A percentile compares a stretch with the other conserved stretches of the same genome.
Conservation (phyloP, 2,797 vertebrate genomes). For the Gymnoscopelus braueri region DNA sequence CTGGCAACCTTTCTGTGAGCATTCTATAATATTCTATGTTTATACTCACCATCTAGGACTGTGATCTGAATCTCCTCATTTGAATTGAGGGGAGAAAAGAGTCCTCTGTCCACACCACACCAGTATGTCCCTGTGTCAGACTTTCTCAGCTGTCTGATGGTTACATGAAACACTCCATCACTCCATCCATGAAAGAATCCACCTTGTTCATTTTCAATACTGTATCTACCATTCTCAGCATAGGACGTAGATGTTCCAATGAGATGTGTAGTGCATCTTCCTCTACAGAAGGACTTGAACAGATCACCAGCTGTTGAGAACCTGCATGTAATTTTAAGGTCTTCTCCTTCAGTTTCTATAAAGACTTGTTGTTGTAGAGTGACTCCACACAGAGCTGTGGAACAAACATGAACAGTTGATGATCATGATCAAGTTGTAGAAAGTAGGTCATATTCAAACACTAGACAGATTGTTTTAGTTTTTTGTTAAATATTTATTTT, state of each 20-base stretch:
- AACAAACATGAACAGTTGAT: slow-evolving; percentile 4
- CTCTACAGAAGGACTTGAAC: slow-evolving; percentile 30
- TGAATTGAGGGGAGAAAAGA: too few relatives aligned
- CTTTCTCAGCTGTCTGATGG: slow-evolving; percentile 35
- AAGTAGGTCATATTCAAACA: neutral
- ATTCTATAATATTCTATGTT: too few relatives aligned
- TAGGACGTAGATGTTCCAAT: rapidly evolving
- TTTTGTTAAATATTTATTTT: neutral
- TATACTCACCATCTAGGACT: slow-evolving; percentile 23
- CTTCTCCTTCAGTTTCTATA: slow-evolving; percentile 19
- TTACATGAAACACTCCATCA: neutral
- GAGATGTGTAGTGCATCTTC: slow-evolving; percentile 8
- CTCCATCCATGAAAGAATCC: neutral
- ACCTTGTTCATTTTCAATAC: neutral
- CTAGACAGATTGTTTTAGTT: neutral
- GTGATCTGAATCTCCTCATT: slow-evolving; percentile 9
- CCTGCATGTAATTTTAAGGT: neutral
- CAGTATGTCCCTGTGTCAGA: slow-evolving; percentile 41
- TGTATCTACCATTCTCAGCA: slow-evolving; percentile 26
- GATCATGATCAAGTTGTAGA: neutral
- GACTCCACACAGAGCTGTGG: neutral
- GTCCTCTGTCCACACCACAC: slow-evolving; percentile 11
- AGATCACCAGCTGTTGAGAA: rapidly evolving
- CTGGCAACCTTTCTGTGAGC: too few relatives aligned
- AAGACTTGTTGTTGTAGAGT: rapidly evolving